Base-by-base conservation (phyloP, 2,113 vertebrate species). In the Cebidichthys violaceus region DNA sequence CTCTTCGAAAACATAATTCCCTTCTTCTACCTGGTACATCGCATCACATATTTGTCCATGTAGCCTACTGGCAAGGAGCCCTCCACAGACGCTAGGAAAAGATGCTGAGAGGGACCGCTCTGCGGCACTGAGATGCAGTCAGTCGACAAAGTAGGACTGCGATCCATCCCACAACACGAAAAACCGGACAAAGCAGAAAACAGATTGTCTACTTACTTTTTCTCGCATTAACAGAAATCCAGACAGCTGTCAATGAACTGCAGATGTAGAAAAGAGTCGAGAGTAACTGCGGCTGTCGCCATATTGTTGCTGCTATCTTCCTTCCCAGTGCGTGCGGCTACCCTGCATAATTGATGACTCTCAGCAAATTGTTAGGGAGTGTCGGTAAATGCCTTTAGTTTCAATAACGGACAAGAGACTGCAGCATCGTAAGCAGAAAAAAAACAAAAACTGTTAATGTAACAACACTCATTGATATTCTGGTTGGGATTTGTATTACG, bases 241-340 rank as follows among this genome's bases (percentile, higher is more conserved):
- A 88, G 91, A 90, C 91, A 94, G 94, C 91, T 94, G 93, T 90
- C 90, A 91, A 88, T 88, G 94, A 92, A 95, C 90, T 96, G 96
- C 94, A 94, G 94, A 92, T 96, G 95, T 92, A 89, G 93, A 90
- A 94, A 94, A 94, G 94, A 94, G 94, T 95, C 94, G 87, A 93
- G 96, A 96, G 95, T 94, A 96, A 97, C 96, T 97, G 96, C 96
- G 96, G 96, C 95, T 96, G 96, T 97, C 96, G 96, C 96, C 96
- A 97, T 97, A 96, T 97, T 97, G 96, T 94, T 95, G 96, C 96
- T 95, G 94, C 94, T 95, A 93, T 94, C 94, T 94, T 92, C 90
- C 93, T 95, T 95, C 93, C 94, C 95, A 91, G 93, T 90, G 94
- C 94, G 96, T 94, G 94, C 95, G 92, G 94, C 90, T 93, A 91